Percentiles rank a stretch among this genome's conserved stretches.
phyloP scores from a whole-genome alignment of 1,140 invertebrate genomes.

The Bombus impatiens region DNA sequence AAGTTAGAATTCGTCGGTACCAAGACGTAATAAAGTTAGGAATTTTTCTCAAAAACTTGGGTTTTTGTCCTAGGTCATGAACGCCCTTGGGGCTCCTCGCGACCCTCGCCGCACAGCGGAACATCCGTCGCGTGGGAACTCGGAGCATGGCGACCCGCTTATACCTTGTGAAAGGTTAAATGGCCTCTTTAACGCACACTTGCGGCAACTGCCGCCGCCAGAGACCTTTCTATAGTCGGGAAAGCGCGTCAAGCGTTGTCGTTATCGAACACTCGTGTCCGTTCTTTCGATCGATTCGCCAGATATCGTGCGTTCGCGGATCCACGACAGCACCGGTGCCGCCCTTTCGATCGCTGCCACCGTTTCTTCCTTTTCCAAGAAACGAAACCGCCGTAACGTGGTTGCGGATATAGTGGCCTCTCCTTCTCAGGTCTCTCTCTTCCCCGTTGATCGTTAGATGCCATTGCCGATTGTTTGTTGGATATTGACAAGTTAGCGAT shows the following conservation, averaged over 20 bases:
- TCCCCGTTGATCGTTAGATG: background rate
- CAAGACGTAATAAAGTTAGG: background rate
- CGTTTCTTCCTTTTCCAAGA: slow-evolving; percentile 1
- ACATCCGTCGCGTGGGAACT: slow-evolving; percentile 71
- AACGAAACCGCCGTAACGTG: background rate
- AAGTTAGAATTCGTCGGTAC: no score
- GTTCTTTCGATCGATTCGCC: slow-evolving; percentile 56
- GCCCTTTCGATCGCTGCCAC: slow-evolving; percentile 15
- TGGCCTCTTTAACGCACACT: slow-evolving; percentile 72
- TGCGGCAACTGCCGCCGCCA: slow-evolving; percentile 43
- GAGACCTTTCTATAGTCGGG: slow-evolving; percentile 67
- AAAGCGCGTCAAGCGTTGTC: slow-evolving; percentile 63
- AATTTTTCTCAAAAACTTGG: background rate
- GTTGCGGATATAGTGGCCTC: background rate
- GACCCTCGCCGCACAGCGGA: slow-evolving; percentile 45
- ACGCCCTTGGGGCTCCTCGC: background rate
- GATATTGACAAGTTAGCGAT: background rate
- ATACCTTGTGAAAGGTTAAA: slow-evolving; percentile 72
- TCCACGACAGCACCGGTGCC: slow-evolving; percentile 28
- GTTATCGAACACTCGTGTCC: slow-evolving; percentile 63
- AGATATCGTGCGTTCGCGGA: slow-evolving; percentile 54
- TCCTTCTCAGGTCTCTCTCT: background rate
- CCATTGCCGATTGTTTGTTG: background rate
- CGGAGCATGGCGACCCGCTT: slow-evolving; percentile 69
- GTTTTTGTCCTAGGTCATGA: background rate